Evolutionary conservation across 2,888 invertebrate genomes (phyloP).

Genomic region (Platycnemis pennipes): DNA sequence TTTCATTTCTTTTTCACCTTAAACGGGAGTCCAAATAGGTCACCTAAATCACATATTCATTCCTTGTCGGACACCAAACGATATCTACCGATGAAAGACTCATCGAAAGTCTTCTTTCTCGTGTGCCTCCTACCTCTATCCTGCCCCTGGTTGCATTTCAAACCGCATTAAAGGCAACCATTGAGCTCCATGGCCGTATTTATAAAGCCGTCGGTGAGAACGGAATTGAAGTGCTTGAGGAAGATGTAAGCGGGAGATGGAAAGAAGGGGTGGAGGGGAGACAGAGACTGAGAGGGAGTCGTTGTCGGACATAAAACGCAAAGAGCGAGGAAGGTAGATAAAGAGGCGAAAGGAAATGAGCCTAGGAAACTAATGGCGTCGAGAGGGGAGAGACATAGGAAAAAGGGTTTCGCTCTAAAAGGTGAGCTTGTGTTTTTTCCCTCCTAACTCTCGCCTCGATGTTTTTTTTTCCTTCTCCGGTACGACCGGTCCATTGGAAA

Average conservation of each 20-base stretch:
- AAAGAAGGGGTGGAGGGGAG: not conserved
- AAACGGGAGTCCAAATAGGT: too few relatives aligned
- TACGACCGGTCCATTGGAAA: not conserved
- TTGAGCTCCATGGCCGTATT: too few relatives aligned
- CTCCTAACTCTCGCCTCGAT: not conserved
- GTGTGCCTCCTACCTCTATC: too few relatives aligned
- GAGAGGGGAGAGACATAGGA: not conserved
- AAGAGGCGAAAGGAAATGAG: not conserved
- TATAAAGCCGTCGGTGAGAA: not conserved
- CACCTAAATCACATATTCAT: too few relatives aligned
- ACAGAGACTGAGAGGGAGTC: not conserved
- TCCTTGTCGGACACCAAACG: too few relatives aligned
- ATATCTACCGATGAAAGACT: too few relatives aligned
- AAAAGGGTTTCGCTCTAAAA: slow-evolving; percentile 19
- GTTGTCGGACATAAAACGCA: not conserved
- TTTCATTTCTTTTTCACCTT: too few relatives aligned
- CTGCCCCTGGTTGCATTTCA: too few relatives aligned
- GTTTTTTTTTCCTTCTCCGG: too few relatives aligned
- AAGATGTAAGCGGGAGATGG: not conserved
- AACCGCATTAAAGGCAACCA: too few relatives aligned
- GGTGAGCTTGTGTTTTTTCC: not conserved
- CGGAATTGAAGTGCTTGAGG: not conserved
- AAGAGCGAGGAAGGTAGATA: not conserved
- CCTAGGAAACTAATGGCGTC: not conserved
- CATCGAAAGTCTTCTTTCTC: too few relatives aligned